Conservation (phyloP, 2,113 vertebrate genomes). For the Bombycilla garrulus region DNA sequence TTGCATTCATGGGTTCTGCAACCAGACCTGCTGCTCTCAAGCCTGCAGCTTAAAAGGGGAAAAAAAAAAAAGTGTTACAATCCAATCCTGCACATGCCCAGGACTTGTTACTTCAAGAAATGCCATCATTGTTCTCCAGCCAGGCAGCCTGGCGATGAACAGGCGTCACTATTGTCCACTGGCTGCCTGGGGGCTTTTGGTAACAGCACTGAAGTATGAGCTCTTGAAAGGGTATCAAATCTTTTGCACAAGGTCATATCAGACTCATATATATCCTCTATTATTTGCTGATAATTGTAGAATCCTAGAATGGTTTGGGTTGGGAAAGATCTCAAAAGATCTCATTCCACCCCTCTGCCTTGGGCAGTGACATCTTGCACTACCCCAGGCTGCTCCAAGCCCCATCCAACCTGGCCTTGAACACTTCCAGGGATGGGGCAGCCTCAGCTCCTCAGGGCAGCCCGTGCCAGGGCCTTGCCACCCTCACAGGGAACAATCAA, state of each 20-base stretch:
- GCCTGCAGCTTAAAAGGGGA: background rate
- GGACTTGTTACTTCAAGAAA: conserved; percentile 38
- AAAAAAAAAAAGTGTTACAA: background rate
- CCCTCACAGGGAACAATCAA: background rate
- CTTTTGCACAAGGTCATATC: background rate
- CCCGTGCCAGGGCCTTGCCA: background rate
- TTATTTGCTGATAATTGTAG: background rate
- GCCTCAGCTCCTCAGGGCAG: background rate
- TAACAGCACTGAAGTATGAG: background rate
- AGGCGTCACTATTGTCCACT: background rate
- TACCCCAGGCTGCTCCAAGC: background rate
- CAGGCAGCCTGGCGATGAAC: background rate
- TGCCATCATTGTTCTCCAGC: conserved; percentile 4
- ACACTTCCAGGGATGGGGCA: background rate
- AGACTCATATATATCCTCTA: background rate
- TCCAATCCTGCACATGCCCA: conserved; percentile 20
- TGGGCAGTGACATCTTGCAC: background rate
- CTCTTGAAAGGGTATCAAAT: background rate
- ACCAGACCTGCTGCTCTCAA: background rate
- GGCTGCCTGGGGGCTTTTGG: background rate
- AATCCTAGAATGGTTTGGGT: background rate
- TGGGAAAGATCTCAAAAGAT: background rate
- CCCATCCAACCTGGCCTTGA: background rate
- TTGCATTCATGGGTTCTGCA: background rate
- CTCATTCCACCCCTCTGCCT: background rate